Evolutionary conservation across 1,140 invertebrate species (phyloP).

Genomic region (Hylaeus anthracinus): DNA sequence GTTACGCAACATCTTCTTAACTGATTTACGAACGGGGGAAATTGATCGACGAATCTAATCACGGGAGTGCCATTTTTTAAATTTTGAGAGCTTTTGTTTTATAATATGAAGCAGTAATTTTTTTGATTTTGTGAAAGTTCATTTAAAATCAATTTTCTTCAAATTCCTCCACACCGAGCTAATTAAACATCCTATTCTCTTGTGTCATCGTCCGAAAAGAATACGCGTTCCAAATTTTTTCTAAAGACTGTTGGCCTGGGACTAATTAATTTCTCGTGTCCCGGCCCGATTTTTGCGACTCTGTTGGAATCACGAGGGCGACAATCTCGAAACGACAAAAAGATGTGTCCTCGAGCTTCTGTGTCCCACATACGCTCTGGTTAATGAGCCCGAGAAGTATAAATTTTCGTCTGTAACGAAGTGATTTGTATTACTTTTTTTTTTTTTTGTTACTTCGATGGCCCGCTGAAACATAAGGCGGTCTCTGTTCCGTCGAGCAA

Average conservation of each 20-base stretch:
- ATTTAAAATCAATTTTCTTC: too few species aligned
- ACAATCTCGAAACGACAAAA: not conserved
- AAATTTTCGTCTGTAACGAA: conserved; percentile 46
- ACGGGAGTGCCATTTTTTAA: too few species aligned
- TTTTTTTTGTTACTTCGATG: not conserved
- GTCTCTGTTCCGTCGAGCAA: conserved; percentile 42
- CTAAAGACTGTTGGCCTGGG: not conserved
- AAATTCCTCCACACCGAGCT: too few species aligned
- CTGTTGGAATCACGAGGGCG: not conserved
- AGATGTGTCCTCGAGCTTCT: not conserved
- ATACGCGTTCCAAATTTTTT: not conserved
- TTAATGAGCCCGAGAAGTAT: conserved; percentile 29
- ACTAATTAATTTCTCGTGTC: not conserved
- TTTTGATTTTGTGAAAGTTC: too few species aligned
- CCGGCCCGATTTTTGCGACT: too few species aligned
- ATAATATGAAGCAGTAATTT: too few species aligned
- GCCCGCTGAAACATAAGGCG: conserved; percentile 36
- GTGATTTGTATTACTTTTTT: conserved; percentile 54
- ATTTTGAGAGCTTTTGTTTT: too few species aligned
- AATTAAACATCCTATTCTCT: too few species aligned
- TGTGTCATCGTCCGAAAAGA: too few species aligned
- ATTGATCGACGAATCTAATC: too few species aligned
- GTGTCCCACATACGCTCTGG: conserved; percentile 8
- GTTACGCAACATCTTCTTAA: too few species aligned
- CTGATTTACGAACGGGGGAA: too few species aligned